Evolutionary conservation across 2,797 vertebrate genomes (phyloP).

Genomic region (Aphelocoma californica): DNA sequence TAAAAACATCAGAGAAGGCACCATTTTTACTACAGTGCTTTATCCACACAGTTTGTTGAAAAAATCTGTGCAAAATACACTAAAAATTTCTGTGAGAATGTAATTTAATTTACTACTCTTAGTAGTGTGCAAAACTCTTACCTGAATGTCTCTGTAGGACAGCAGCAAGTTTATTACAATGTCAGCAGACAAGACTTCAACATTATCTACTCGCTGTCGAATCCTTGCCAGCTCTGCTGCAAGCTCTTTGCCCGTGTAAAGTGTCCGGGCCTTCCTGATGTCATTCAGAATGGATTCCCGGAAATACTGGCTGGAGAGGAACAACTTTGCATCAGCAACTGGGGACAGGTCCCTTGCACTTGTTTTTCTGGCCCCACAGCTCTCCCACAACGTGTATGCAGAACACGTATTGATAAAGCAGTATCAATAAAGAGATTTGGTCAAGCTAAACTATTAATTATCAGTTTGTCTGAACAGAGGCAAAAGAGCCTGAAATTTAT

Average conservation of each 20-base stretch:
- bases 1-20: not conserved
- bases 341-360: not conserved
- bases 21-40: not conserved
- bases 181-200: slow-evolving; percentile 94
- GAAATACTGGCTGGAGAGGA: slow-evolving; percentile 87
- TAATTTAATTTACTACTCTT: not conserved
- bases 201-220: slow-evolving; percentile 92
- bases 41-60: not conserved
- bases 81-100: not conserved
- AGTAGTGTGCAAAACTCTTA: slow-evolving; percentile 50
- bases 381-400: not conserved
- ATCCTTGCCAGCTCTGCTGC: slow-evolving; percentile 90
- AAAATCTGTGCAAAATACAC: not conserved
- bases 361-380: not conserved
- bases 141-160: slow-evolving; percentile 98
- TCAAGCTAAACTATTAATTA: not conserved
- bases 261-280: slow-evolving; percentile 91
- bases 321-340: not conserved
- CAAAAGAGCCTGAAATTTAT: not conserved
- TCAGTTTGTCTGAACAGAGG: not conserved
- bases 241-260: slow-evolving; percentile 89
- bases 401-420: not conserved
- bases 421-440: not conserved
- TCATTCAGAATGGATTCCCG: slow-evolving; percentile 92
- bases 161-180: slow-evolving; percentile 95